Evolutionary conservation across 1,140 invertebrate species (phyloP).

Genomic region (fruit fly (Drosophila melanogaster)): DNA sequence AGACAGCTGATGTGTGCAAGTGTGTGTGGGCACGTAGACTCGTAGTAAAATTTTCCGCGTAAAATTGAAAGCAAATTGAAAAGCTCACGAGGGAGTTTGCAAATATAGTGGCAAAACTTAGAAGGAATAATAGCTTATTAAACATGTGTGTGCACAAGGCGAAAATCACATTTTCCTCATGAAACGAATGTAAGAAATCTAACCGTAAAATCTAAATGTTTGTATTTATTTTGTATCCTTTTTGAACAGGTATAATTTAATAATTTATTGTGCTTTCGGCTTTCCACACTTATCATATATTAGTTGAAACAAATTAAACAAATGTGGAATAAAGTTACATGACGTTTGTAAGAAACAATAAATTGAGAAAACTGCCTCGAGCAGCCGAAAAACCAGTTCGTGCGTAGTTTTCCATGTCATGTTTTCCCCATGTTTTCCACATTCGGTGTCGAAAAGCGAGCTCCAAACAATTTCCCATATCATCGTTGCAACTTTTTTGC

Average conservation of each 20-base stretch:
- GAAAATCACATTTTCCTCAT: no score
- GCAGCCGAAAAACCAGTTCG: slow-evolving; percentile 37
- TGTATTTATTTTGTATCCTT: no score
- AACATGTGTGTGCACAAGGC: no score
- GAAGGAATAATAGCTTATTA: not conserved
- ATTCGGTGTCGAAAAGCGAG: slow-evolving; percentile 30
- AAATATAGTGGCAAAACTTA: slow-evolving; percentile 13
- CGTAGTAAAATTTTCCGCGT: slow-evolving; percentile 80
- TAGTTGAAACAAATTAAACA: not conserved
- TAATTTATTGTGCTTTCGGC: no score
- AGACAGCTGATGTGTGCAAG: slow-evolving; percentile 11
- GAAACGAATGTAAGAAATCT: not conserved
- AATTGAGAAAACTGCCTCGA: slow-evolving; percentile 16
- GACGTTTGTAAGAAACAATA: not conserved
- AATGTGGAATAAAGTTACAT: not conserved
- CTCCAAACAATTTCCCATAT: slow-evolving; percentile 52
- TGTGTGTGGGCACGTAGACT: slow-evolving; percentile 62
- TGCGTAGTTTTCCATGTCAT: slow-evolving; percentile 54
- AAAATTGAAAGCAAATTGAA: slow-evolving; percentile 78
- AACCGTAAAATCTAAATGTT: no score
- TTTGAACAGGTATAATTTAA: no score
- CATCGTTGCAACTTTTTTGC: slow-evolving; percentile 46
- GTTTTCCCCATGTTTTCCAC: slow-evolving; percentile 42
- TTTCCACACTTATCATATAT: no score
- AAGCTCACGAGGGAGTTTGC: slow-evolving; percentile 26